Evolutionary conservation across 2,113 vertebrate species (phyloP).

Genomic region (Megalops atlanticus): DNA sequence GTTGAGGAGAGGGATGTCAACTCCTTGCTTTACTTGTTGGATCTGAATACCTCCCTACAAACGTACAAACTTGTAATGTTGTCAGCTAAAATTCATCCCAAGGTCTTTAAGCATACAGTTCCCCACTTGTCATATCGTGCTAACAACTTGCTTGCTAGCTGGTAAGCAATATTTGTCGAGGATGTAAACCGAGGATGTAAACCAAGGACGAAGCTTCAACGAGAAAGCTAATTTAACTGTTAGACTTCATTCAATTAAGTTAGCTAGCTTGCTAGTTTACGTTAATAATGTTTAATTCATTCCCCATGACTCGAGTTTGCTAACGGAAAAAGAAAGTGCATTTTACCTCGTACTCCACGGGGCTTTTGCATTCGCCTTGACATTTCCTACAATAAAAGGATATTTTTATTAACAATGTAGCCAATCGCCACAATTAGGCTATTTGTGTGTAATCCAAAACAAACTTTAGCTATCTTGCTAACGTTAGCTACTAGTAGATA

Average conservation of each 20-base stretch:
- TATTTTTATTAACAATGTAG: background rate
- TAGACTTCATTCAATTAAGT: background rate
- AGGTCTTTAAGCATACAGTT: too few relatives aligned
- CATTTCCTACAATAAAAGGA: slow-evolving; percentile 66
- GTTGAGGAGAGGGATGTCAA: slow-evolving; percentile 62
- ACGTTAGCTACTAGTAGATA: background rate
- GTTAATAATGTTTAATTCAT: too few relatives aligned
- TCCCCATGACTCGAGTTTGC: too few relatives aligned
- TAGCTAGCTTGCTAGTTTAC: background rate
- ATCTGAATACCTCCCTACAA: slow-evolving; percentile 74
- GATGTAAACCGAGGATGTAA: too few relatives aligned
- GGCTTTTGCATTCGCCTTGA: slow-evolving; percentile 55
- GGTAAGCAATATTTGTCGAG: too few relatives aligned
- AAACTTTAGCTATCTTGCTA: background rate
- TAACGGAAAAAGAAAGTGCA: too few relatives aligned
- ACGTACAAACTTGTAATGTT: slow-evolving; percentile 20
- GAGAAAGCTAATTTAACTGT: background rate
- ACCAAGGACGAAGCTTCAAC: too few relatives aligned
- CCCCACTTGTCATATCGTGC: too few relatives aligned
- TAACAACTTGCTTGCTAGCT: too few relatives aligned
- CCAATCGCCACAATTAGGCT: background rate
- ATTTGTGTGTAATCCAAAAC: background rate
- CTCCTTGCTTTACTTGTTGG: slow-evolving; percentile 55
- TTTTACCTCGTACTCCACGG: slow-evolving; percentile 70
- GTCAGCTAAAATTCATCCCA: too few relatives aligned